Conservation (phyloP, 2,888 invertebrate genomes). For the Mactromeris polynyma region DNA sequence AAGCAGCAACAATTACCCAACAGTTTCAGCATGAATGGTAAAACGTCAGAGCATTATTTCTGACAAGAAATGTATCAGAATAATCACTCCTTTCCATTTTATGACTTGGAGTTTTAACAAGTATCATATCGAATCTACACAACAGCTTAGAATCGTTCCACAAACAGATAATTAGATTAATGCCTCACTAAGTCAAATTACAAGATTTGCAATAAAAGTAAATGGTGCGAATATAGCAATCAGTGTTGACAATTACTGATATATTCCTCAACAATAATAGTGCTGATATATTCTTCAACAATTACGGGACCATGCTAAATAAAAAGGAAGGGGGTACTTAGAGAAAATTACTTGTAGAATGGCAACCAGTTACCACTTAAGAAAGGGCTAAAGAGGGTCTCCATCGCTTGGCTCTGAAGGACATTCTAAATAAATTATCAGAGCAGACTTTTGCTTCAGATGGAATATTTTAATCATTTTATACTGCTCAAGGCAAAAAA, state of each 20-base stretch:
- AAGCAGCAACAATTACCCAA: neutral
- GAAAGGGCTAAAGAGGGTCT: too few species aligned
- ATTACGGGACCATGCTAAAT: neutral
- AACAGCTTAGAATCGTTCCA: slow-evolving; percentile 26
- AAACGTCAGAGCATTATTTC: neutral
- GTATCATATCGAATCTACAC: slow-evolving; percentile 15
- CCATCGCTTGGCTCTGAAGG: too few species aligned
- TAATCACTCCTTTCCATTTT: neutral
- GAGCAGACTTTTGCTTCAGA: too few species aligned
- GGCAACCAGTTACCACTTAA: neutral
- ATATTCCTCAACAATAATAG: slow-evolving; percentile 15
- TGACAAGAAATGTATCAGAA: neutral
- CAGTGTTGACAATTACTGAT: slow-evolving; percentile 28
- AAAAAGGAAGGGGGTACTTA: neutral
- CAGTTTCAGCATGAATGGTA: slow-evolving; percentile 5
- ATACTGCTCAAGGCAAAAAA: too few species aligned
- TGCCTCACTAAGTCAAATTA: slow-evolving; percentile 49
- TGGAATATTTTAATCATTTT: too few species aligned
- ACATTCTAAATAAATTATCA: too few species aligned
- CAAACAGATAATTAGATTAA: slow-evolving; percentile 28
- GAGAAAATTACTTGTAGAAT: neutral
- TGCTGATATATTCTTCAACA: slow-evolving; percentile 7
- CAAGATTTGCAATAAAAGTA: slow-evolving; percentile 49
- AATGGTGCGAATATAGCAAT: slow-evolving; percentile 37
- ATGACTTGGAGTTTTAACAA: slow-evolving; percentile 21